These are phyloP conservation scores for Coracias cyanogaster DNA, from an alignment of 2,797 vertebrate genomes.

Conservation along the genomic window DNA sequence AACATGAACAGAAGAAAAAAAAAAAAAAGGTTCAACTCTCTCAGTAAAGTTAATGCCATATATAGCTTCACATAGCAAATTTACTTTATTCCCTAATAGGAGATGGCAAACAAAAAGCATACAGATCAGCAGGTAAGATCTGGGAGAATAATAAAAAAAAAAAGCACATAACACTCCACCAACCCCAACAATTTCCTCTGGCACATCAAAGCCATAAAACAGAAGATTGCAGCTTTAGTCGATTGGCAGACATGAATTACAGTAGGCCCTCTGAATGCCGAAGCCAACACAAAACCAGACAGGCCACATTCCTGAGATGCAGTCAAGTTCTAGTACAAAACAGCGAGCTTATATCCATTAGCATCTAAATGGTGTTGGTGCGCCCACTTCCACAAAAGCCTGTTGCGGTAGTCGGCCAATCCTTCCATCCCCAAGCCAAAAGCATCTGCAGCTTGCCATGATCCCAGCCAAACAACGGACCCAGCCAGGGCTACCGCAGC, in stretches of 20 bases:
- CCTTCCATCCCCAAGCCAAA: neutral
- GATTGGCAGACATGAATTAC: neutral
- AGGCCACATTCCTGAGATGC: conserved; percentile 52
- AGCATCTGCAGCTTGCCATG: neutral
- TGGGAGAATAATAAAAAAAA: neutral
- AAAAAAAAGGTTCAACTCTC: neutral
- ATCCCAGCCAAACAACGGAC: neutral
- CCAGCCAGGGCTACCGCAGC: neutral
- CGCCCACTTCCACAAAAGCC: conserved; percentile 18
- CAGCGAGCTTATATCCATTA: conserved; percentile 25
- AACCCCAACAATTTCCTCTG: neutral
- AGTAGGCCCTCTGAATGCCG: conserved; percentile 5
- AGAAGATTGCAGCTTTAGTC: neutral
- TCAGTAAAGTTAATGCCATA: neutral
- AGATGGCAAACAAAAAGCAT: neutral
- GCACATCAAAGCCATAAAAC: neutral
- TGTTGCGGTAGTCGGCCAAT: neutral
- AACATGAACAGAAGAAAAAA: neutral
- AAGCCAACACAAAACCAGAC: conserved; percentile 55
- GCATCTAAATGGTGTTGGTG: conserved; percentile 38
- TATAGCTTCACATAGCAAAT: neutral
- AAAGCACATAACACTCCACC: neutral
- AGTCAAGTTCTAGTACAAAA: conserved; percentile 64
- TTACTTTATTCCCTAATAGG: neutral
- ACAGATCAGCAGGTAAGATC: neutral